Evolutionary conservation across 2,797 vertebrate species (phyloP).

Genomic region (Kryptolebias ocellatus): DNA sequence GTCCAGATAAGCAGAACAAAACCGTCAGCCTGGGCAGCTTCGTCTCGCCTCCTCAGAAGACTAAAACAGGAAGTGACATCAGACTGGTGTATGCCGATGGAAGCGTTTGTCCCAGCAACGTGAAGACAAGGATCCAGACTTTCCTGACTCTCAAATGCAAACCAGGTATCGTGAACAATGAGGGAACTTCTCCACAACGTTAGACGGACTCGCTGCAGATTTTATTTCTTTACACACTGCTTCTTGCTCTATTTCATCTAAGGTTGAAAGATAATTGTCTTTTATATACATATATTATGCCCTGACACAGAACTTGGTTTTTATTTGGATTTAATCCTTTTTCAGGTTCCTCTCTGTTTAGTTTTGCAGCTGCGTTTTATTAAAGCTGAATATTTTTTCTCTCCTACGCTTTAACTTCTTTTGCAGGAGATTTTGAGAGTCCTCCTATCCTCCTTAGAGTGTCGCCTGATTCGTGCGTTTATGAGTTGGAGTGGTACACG

Average conservation of each 20-base stretch:
- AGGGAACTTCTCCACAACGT: too few relatives aligned
- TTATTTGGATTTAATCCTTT: too few relatives aligned
- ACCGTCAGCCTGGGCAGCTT: conserved; percentile 88
- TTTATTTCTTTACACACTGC: too few relatives aligned
- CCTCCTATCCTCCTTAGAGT: conserved; percentile 84
- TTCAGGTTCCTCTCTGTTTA: background rate
- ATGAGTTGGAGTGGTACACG: conserved; percentile 92
- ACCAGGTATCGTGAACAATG: conserved; percentile 80
- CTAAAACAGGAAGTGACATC: conserved; percentile 81
- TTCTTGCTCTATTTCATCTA: too few relatives aligned
- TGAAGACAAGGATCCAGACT: conserved; percentile 79
- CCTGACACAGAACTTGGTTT: too few relatives aligned
- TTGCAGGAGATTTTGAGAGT: conserved; percentile 88
- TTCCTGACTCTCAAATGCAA: conserved; percentile 90
- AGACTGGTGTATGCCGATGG: conserved; percentile 87
- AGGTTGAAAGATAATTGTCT: too few relatives aligned
- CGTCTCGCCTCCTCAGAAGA: conserved; percentile 85
- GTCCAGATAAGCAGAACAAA: conserved; percentile 76
- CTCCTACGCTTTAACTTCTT: background rate
- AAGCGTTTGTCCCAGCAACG: conserved; percentile 70
- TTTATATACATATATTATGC: too few relatives aligned
- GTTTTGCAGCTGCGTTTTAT: background rate
- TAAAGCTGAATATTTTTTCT: background rate
- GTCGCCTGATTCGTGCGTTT: conserved; percentile 77
- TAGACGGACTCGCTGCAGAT: too few relatives aligned